Conservation (phyloP, 2,797 vertebrate genomes). For the Pipistrellus pygmaeus region DNA sequence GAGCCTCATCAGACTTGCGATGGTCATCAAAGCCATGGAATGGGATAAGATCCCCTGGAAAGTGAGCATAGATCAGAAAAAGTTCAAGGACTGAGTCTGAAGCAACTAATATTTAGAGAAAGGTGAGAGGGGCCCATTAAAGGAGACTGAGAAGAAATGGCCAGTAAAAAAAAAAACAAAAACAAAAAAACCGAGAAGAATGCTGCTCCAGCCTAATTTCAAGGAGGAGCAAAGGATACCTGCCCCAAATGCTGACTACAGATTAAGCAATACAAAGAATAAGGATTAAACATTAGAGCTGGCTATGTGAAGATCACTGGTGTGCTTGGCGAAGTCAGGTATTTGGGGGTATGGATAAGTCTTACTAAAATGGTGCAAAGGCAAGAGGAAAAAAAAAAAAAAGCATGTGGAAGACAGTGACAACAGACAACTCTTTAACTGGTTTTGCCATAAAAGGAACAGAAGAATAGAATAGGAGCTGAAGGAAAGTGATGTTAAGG, state of each 20-base stretch:
- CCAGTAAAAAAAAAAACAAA: not conserved
- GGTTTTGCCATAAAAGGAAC: not conserved
- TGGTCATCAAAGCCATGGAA: not conserved
- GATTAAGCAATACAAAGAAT: not conserved
- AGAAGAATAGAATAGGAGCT: not conserved
- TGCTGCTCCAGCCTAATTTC: not conserved
- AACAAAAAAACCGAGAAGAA: not conserved
- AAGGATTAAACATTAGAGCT: not conserved
- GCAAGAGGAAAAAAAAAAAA: not conserved
- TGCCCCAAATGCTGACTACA: not conserved
- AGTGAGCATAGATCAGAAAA: not conserved
- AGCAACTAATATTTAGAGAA: not conserved
- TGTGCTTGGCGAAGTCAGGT: not conserved
- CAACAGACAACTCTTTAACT: not conserved
- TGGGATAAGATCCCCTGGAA: not conserved
- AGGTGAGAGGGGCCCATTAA: not conserved
- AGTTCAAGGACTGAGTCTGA: not conserved
- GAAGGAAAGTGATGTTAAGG: not conserved
- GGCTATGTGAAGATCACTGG: not conserved
- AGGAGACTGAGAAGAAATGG: not conserved
- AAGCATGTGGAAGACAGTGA: not conserved
- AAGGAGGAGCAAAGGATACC: not conserved
- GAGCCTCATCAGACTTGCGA: not conserved
- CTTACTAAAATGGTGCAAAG: not conserved
- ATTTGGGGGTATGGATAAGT: not conserved